Base-by-base conservation (phyloP, 2,797 vertebrate genomes). In the Chromobotia macracanthus region DNA sequence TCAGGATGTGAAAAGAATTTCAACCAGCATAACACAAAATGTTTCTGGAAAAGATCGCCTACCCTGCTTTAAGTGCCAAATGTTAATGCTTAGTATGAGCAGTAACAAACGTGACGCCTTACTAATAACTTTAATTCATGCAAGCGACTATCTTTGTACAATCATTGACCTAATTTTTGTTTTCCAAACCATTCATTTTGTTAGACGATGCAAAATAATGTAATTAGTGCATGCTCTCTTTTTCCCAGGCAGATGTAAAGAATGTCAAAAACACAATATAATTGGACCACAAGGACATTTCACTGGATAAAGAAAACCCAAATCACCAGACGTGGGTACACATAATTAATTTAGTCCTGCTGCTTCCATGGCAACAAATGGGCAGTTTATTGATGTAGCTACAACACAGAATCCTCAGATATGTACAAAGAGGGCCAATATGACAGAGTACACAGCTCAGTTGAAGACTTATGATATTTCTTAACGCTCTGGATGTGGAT, bases 381-480 rank as follows among this genome's bases (percentile, higher is more conserved):
- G 53, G 64, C 21, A 63, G 68, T 68, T 75, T 51, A 18, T 31
- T 41, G 63, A n/a, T 19, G 63, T 21, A 68, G 41, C 31, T 23
- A 56, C 53, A 48, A 56, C 38, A 68, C 9, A 21, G 11, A 3
- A 63, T 38, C 21, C 31, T 64, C 16, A 5, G 16, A 51, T 51
- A 51, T 44, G 38, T 11, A 13, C 15, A 56, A 77, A 21, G 4
- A 60, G 60, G 18, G 18, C 21, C 64, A 44, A 56, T 5, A 61
- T 15, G 31, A 64, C 25, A 41, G 19, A 23, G 61, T 13, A 3
- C 46, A 48, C 41, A 2, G 38, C 31, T 53, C n/a, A 61, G 53
- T n/a, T 12, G 15, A 84, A 82, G 81, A 86, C 41, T 48, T 74
- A 83, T 78, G 6, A 28, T 16, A 19, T 72, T 63, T 66, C 67